Evolutionary conservation across 1,140 invertebrate genomes (phyloP).

Genomic region (Hydropsyche tenuis): DNA sequence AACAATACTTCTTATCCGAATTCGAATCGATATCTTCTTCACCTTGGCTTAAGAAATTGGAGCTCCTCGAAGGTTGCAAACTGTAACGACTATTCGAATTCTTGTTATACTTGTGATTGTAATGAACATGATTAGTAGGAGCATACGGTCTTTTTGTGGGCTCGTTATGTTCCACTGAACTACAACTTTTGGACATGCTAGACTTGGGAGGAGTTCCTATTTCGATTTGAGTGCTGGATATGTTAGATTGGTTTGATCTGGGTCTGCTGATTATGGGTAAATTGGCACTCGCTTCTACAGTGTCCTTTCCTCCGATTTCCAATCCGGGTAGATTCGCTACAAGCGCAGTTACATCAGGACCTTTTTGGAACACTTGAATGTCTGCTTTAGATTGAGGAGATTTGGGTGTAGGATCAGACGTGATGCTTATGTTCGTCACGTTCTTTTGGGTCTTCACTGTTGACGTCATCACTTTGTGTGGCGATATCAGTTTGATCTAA

Average conservation of each 20-base stretch:
- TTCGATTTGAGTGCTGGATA: constrained; percentile 58
- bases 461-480: constrained; percentile 50
- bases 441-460: constrained; percentile 60
- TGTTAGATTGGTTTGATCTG: constrained; percentile 64
- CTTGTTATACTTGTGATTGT: constrained; percentile 47
- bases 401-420: constrained; percentile 55
- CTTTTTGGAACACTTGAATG: constrained; percentile 68
- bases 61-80: constrained; percentile 55
- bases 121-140: constrained; percentile 42
- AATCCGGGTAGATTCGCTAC: constrained; percentile 67
- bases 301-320: constrained; percentile 58
- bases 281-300: constrained; percentile 51
- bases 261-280: constrained; percentile 62
- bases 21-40: constrained; percentile 50
- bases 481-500: constrained; percentile 55
- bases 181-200: constrained; percentile 41
- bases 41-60: constrained; percentile 53
- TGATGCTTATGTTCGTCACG: constrained; percentile 68
- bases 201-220: constrained; percentile 51
- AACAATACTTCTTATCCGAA: constrained; percentile 55
- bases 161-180: constrained; percentile 35
- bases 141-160: constrained; percentile 11
- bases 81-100: constrained; percentile 58
- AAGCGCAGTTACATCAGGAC: constrained; percentile 61
- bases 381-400: constrained; percentile 57